Conservation (phyloP, 2,888 invertebrate species). For the Itoplectis maculator region DNA sequence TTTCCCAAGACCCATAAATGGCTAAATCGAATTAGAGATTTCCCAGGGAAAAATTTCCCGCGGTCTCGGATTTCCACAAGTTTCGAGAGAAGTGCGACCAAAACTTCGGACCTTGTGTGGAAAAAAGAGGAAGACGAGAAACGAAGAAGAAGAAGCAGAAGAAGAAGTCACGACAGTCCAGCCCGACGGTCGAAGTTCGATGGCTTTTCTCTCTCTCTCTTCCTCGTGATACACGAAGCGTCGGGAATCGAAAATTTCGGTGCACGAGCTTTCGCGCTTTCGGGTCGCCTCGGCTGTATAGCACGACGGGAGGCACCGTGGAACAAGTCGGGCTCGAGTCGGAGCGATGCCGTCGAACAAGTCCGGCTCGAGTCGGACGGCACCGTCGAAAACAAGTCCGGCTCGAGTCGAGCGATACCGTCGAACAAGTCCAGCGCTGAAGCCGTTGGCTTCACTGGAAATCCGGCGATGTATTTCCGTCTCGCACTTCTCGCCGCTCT, state of each 20-base stretch:
- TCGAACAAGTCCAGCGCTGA: not conserved
- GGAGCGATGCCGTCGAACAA: not conserved
- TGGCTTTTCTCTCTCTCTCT: no score
- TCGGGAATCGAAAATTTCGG: constrained; percentile 45
- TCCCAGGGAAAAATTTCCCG: constrained; percentile 14
- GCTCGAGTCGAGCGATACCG: constrained; percentile 2
- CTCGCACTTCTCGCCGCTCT: constrained; percentile 9
- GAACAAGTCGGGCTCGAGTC: no score
- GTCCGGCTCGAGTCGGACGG: constrained; percentile 2
- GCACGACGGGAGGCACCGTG: no score
- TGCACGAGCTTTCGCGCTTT: constrained; percentile 51
- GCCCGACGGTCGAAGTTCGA: constrained; percentile 8
- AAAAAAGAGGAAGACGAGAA: no score
- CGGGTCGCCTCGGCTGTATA: constrained; percentile 18
- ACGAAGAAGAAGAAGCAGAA: not conserved
- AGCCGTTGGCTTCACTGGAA: not conserved
- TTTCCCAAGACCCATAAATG: not conserved
- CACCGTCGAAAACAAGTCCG: not conserved
- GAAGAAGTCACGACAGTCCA: constrained; percentile 11
- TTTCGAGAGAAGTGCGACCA: not conserved
- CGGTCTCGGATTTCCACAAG: constrained; percentile 29
- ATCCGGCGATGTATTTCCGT: constrained; percentile 14
- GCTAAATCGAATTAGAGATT: constrained; percentile 37
- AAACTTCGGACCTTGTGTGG: constrained; percentile 25
- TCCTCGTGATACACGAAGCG: constrained; percentile 35